phyloP scores from a whole-genome alignment of 1,140 invertebrate genomes.

The Sarcophaga peregrina region DNA sequence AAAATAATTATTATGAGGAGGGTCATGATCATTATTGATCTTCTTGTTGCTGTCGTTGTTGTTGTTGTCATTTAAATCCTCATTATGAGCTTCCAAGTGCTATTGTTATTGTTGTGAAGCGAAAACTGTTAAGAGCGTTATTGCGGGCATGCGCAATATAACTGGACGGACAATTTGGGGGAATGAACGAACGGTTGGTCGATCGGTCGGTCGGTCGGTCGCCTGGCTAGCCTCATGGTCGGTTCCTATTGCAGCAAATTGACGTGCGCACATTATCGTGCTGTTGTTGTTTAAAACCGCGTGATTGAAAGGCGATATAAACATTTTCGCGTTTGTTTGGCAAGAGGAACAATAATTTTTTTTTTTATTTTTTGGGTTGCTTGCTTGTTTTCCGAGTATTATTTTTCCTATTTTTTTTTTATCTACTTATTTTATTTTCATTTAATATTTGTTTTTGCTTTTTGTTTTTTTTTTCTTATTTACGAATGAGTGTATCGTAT shows the following conservation, averaged over 20 bases:
- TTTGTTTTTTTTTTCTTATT: neutral
- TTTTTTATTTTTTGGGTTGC: neutral
- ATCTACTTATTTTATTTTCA: neutral
- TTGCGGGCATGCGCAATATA: no score
- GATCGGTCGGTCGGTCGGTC: no score
- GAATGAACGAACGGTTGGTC: no score
- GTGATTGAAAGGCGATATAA: constrained; percentile 47
- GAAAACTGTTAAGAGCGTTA: no score
- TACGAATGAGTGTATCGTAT: constrained; percentile 10
- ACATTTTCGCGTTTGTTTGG: constrained; percentile 42
- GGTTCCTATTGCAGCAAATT: constrained; percentile 32
- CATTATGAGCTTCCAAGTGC: no score
- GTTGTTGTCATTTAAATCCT: neutral
- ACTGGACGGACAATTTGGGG: no score
- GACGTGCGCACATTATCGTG: constrained; percentile 38
- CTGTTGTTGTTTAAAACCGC: constrained; percentile 30
- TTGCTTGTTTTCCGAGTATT: neutral
- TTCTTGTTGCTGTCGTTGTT: neutral
- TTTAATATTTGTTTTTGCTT: neutral
- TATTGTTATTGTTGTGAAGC: no score
- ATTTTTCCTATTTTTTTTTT: neutral
- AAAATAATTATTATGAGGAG: no score
- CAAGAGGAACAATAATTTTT: neutral
- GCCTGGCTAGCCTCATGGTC: neutral
- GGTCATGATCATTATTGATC: no score